Conservation (phyloP, 64 coral and sea anemone genomes). For the Astreopora myriophthalma region DNA sequence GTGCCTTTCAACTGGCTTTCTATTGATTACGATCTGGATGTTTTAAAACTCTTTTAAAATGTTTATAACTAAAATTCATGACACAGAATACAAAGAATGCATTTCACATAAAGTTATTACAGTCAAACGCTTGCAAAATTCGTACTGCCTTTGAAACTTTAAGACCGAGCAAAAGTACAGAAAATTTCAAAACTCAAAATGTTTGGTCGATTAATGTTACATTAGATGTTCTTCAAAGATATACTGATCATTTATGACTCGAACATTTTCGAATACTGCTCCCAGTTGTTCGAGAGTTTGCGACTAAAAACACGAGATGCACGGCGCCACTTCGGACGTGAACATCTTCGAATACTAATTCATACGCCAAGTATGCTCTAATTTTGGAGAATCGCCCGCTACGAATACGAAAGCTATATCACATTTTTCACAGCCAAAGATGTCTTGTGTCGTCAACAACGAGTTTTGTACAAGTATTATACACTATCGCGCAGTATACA, state of each 20-base stretch:
- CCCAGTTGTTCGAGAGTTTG: background rate
- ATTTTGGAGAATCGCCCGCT: background rate
- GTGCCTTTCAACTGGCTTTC: no score
- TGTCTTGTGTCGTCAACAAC: no score
- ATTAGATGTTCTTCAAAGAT: background rate
- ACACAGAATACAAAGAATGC: no score
- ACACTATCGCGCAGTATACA: background rate
- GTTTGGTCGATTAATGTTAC: background rate
- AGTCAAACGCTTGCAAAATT: no score
- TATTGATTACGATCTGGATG: no score
- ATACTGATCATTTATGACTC: background rate
- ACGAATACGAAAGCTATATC: background rate
- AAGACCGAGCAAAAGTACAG: no score
- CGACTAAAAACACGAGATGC: background rate
- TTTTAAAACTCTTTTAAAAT: no score
- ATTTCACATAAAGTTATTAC: no score
- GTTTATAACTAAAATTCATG: no score
- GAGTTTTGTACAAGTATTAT: background rate
- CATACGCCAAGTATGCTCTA: background rate
- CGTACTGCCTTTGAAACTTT: no score
- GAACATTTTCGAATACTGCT: slow-evolving; percentile 9
- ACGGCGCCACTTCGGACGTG: background rate
- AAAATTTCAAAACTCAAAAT: no score
- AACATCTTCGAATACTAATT: background rate
- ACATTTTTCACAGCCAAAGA: background rate